Percentiles rank a stretch among this genome's conserved stretches.
phyloP scores from a whole-genome alignment of 2,113 vertebrate genomes.

The Saguinus midas region DNA sequence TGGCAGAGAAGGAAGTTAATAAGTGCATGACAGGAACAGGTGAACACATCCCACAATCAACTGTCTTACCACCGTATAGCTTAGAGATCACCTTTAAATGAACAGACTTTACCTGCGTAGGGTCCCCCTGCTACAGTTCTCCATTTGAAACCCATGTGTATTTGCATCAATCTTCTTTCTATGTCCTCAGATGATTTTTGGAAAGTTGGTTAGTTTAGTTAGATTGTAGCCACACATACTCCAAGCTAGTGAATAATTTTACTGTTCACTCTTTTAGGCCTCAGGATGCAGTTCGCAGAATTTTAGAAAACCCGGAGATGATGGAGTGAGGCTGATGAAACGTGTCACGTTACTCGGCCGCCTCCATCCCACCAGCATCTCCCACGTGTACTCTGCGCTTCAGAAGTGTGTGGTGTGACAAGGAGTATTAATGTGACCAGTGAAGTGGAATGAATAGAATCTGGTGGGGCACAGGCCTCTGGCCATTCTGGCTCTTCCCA shows the following conservation, averaged over 20 bases:
- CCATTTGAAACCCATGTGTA: neutral
- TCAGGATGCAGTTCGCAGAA: neutral
- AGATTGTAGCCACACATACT: neutral
- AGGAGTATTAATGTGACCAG: neutral
- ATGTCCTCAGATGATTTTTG: neutral
- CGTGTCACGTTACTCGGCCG: neutral
- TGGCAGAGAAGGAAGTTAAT: neutral
- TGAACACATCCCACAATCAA: neutral
- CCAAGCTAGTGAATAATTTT: neutral
- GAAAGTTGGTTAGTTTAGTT: neutral
- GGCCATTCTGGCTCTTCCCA: neutral
- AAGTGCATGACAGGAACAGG: neutral
- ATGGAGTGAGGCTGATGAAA: neutral
- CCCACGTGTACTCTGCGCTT: neutral
- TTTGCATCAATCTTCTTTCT: neutral
- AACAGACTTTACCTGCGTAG: neutral
- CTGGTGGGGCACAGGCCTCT: neutral
- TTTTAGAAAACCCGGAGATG: neutral
- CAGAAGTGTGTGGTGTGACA: neutral
- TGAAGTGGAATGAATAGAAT: neutral
- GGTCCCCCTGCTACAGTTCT: fast-evolving
- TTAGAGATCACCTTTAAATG: neutral
- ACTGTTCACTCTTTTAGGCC: neutral
- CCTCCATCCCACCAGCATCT: neutral
- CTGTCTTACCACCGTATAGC: fast-evolving